phyloP scores from a whole-genome alignment of 1,140 invertebrate genomes.

The Heliconius himera region DNA sequence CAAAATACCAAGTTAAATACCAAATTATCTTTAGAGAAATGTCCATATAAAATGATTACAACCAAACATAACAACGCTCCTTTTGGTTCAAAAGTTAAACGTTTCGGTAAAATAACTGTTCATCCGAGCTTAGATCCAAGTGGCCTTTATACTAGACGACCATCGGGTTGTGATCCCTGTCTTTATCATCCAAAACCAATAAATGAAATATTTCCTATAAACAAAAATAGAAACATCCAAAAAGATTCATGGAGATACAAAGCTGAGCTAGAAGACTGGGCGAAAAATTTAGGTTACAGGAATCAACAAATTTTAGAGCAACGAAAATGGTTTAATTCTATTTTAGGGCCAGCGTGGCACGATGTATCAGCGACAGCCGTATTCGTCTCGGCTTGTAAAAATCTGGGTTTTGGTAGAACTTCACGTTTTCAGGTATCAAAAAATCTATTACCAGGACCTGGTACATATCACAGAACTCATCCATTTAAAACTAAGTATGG shows the following conservation, averaged over 20 bases:
- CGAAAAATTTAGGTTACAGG: constrained; percentile 70
- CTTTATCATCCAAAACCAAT: constrained; percentile 59
- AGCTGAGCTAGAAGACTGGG: constrained; percentile 69
- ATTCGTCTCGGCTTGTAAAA: constrained; percentile 50
- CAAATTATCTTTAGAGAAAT: not conserved
- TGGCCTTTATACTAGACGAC: constrained; percentile 56
- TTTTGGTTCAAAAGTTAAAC: constrained; percentile 52
- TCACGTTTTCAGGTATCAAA: constrained; percentile 46
- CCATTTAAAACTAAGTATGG: constrained; percentile 61
- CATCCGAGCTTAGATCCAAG: constrained; percentile 66
- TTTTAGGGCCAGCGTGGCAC: constrained; percentile 72
- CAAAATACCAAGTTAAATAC: not conserved
- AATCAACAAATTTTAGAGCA: constrained; percentile 63
- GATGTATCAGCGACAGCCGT: constrained; percentile 34
- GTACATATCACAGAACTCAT: constrained; percentile 58
- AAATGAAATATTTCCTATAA: constrained; percentile 53
- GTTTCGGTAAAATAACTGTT: constrained; percentile 63
- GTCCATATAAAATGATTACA: constrained; percentile 10
- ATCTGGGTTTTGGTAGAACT: constrained; percentile 64
- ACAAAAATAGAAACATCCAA: constrained; percentile 44
- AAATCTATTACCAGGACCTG: constrained; percentile 56
- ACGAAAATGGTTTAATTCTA: constrained; percentile 51
- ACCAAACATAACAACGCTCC: not conserved
- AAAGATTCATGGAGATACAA: constrained; percentile 70
- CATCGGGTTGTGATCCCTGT: constrained; percentile 62